Conservation (phyloP, 2,113 vertebrate genomes). For the Acanthochromis polyacanthus region DNA sequence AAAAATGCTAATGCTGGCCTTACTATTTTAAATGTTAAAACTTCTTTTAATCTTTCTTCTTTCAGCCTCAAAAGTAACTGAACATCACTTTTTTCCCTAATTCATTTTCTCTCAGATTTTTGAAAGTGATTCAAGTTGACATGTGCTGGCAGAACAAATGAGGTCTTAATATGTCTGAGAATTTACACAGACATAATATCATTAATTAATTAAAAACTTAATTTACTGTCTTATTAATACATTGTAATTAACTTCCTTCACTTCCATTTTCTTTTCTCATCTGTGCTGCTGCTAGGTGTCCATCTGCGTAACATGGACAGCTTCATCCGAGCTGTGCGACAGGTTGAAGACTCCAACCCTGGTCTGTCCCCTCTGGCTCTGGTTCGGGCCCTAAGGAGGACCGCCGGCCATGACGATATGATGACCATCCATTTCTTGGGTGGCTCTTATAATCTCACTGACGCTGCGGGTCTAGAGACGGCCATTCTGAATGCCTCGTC, state of each 20-base stretch:
- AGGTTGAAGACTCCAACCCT: conserved; percentile 74
- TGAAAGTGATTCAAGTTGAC: neutral
- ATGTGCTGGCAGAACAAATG: neutral
- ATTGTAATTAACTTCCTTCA: neutral
- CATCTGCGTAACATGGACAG: conserved; percentile 82
- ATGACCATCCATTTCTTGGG: conserved; percentile 75
- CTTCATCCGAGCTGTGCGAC: conserved; percentile 78
- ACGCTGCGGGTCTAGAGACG: conserved; percentile 38
- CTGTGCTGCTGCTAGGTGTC: conserved; percentile 61
- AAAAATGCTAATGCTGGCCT: too few species aligned
- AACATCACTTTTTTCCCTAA: too few species aligned
- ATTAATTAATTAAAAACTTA: neutral
- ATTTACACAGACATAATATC: neutral
- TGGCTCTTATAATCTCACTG: conserved; percentile 49
- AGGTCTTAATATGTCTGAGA: too few species aligned
- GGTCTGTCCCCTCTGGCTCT: conserved; percentile 47
- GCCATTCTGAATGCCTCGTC: conserved; percentile 38
- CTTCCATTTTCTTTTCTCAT: neutral
- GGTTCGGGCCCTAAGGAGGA: conserved; percentile 58
- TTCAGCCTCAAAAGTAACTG: too few species aligned
- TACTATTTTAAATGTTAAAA: too few species aligned
- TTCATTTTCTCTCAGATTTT: neutral
- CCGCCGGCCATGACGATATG: conserved; percentile 56
- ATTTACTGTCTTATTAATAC: neutral
- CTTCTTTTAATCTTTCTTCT: too few species aligned